A percentile compares a stretch with the other conserved stretches of the same genome.
Evolutionary conservation across 2,797 vertebrate genomes (phyloP).

Genomic region (Helicolenus hilgendorfi): DNA sequence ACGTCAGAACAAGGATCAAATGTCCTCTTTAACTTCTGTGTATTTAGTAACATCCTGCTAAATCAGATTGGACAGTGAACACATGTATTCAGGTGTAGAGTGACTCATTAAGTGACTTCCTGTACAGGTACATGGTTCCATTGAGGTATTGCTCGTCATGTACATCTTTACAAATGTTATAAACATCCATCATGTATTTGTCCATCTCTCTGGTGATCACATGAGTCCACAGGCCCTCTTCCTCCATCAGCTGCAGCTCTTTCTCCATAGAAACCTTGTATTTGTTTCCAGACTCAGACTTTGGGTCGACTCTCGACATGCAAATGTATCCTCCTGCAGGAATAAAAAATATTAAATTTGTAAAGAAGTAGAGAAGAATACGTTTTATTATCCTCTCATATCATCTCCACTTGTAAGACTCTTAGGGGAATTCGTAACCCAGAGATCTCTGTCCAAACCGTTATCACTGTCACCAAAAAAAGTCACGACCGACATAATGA

Average conservation of each 20-base stretch:
- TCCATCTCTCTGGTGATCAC: background rate
- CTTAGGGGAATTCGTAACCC: background rate
- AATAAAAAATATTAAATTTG: background rate
- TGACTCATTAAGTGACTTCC: background rate
- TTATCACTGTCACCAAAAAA: too few species aligned
- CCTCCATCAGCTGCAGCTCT: conserved; percentile 51
- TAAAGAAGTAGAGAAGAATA: background rate
- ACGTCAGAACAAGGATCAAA: background rate
- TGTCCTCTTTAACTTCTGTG: background rate
- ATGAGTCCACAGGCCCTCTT: conserved; percentile 35
- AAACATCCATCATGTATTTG: conserved; percentile 11
- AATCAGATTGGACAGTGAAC: too few species aligned
- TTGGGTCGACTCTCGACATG: background rate
- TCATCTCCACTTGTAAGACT: background rate
- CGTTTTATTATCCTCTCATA: background rate
- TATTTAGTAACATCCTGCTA: background rate
- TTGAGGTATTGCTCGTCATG: background rate
- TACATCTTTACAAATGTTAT: background rate
- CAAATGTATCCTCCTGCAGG: conserved; percentile 40
- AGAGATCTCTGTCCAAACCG: too few species aligned
- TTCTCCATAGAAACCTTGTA: conserved; percentile 12
- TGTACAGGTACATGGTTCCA: conserved; percentile 16
- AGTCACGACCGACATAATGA: too few species aligned
- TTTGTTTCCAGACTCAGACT: background rate
- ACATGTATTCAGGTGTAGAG: background rate